Evolutionary conservation across 2,113 vertebrate species (phyloP).

Genomic region (Murina feae): DNA sequence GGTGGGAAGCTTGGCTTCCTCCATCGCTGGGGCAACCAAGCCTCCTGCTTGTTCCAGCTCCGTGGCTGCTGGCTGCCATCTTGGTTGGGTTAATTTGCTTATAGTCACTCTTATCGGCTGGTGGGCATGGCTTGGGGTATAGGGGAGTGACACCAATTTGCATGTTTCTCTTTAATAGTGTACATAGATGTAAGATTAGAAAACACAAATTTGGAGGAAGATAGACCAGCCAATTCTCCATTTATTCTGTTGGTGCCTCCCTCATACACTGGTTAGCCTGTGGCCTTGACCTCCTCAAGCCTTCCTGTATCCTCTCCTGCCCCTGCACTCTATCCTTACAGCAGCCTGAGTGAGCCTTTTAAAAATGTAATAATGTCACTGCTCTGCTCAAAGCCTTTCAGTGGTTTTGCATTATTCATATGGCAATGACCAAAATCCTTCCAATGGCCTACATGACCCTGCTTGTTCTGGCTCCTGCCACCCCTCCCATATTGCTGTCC

Average conservation of each 20-base stretch:
- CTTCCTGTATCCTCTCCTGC: not conserved
- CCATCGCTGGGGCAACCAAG: too few species aligned
- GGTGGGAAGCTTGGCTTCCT: too few species aligned
- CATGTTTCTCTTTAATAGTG: too few species aligned
- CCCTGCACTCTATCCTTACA: not conserved
- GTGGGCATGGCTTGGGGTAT: too few species aligned
- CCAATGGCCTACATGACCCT: too few species aligned
- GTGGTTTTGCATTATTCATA: not conserved
- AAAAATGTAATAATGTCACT: not conserved
- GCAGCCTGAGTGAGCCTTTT: not conserved
- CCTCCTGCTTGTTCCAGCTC: too few species aligned
- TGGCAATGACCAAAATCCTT: not conserved
- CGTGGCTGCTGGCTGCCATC: too few species aligned
- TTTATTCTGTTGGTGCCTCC: not conserved
- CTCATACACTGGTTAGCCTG: not conserved
- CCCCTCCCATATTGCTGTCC: not conserved
- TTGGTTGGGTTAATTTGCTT: too few species aligned
- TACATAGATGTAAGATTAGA: not conserved
- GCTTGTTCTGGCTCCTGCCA: not conserved
- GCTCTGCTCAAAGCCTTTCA: not conserved
- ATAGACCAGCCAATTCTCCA: not conserved
- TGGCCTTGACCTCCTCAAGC: not conserved
- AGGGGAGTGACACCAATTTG: too few species aligned
- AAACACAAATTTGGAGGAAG: not conserved
- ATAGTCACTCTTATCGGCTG: too few species aligned